Conservation (phyloP, 2,113 vertebrate genomes). For the Scophthalmus maximus region DNA sequence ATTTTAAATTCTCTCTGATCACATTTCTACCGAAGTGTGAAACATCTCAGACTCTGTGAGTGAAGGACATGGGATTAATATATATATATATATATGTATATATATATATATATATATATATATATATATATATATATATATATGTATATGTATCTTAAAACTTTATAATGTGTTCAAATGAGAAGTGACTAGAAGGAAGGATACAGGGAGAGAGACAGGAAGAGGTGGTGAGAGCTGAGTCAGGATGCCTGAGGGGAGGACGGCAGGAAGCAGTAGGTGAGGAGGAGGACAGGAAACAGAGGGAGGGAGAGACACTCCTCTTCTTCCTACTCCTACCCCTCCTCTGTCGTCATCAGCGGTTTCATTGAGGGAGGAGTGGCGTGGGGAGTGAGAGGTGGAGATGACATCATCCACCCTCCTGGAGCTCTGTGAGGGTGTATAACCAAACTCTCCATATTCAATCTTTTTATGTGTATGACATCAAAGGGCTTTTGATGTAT, state of each 20-base stretch:
- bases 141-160: no score
- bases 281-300: slow-evolving; percentile 67
- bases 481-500: slow-evolving; percentile 15
- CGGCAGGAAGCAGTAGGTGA: slow-evolving; percentile 74
- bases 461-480: slow-evolving; percentile 9
- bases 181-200: slow-evolving; percentile 17
- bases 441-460: slow-evolving; percentile 4
- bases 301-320: slow-evolving; percentile 48
- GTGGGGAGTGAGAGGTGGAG: slow-evolving; percentile 59
- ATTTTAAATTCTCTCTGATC: not conserved
- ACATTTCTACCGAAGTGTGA: not conserved
- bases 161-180: slow-evolving; percentile 5
- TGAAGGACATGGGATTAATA: not conserved
- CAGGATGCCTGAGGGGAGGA: slow-evolving; percentile 58
- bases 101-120: no score
- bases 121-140: no score
- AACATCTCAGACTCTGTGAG: not conserved
- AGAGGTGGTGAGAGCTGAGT: slow-evolving; percentile 66
- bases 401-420: slow-evolving; percentile 75
- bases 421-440: slow-evolving; percentile 41
- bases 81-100: no score
- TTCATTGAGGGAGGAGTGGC: slow-evolving; percentile 56
- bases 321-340: slow-evolving; percentile 57
- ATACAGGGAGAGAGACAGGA: slow-evolving; percentile 27
- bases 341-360: slow-evolving; percentile 49